Evolutionary conservation across 92 coral and sea anemone species (phyloP).

Genomic region (Metridium senile): DNA sequence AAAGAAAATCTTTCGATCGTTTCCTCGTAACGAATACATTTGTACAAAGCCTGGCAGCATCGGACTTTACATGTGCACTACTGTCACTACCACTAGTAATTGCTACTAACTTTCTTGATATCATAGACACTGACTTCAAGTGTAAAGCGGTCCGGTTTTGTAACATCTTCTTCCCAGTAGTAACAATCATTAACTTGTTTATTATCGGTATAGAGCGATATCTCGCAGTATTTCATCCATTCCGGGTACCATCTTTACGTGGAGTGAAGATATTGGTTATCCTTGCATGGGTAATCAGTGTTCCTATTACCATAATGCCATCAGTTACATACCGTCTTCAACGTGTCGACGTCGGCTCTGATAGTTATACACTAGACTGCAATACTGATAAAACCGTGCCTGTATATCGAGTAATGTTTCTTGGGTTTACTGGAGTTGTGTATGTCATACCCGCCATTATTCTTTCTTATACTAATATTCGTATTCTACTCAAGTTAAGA

Average conservation of each 20-base stretch:
- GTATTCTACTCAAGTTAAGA: neutral
- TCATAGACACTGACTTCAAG: constrained; percentile 9
- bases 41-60: neutral
- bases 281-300: constrained; percentile 3
- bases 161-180: constrained; percentile 17
- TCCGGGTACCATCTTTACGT: constrained; percentile 7
- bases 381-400: neutral
- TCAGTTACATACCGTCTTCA: neutral
- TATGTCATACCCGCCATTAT: constrained; percentile 1
- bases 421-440: neutral
- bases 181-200: constrained; percentile 14
- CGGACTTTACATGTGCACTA: neutral
- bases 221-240: constrained; percentile 18
- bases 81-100: neutral
- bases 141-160: constrained; percentile 2
- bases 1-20: neutral
- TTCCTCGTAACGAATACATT: neutral
- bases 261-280: neutral
- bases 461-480: neutral
- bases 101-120: neutral
- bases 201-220: constrained; percentile 23
- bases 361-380: constrained; percentile 1
- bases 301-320: neutral
- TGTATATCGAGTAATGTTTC: neutral
- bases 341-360: neutral